Evolutionary conservation across 53 echinoderm and acorn worm genomes (phyloP).

Genomic region (Pentamera pediparva): DNA sequence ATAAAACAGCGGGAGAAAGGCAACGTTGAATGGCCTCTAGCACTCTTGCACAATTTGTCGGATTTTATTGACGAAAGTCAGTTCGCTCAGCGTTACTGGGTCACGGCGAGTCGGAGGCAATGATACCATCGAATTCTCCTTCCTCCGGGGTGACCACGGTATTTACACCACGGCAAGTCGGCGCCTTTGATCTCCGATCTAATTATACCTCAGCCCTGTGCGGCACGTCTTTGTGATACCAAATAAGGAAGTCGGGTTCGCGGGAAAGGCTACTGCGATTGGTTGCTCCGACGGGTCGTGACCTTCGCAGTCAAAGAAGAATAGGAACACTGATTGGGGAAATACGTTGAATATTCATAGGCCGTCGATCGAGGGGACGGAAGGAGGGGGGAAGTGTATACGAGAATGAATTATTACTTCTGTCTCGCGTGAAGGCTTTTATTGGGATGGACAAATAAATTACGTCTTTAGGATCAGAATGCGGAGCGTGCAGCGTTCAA

Average conservation of each 20-base stretch:
- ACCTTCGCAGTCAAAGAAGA: conserved; percentile 1
- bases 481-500: no score
- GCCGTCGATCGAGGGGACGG: no score
- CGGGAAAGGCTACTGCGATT: conserved; percentile 8
- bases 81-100: conserved; percentile 25
- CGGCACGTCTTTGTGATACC: conserved; percentile 28
- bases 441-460: no score
- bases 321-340: no score
- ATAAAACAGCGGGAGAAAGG: no score
- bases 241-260: conserved; percentile 9
- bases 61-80: no score
- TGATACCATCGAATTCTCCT: not conserved
- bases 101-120: conserved; percentile 26
- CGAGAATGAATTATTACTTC: no score
- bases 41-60: no score
- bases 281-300: not conserved
- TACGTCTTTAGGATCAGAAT: no score
- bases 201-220: conserved; percentile 25
- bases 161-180: conserved; percentile 29
- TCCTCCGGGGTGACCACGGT: conserved; percentile 29
- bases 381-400: no score
- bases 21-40: no score
- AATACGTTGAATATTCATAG: conserved; percentile 11
- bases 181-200: conserved; percentile 33
- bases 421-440: no score